Conservation (phyloP, 2,888 invertebrate species). For the Eristalis tenax region DNA sequence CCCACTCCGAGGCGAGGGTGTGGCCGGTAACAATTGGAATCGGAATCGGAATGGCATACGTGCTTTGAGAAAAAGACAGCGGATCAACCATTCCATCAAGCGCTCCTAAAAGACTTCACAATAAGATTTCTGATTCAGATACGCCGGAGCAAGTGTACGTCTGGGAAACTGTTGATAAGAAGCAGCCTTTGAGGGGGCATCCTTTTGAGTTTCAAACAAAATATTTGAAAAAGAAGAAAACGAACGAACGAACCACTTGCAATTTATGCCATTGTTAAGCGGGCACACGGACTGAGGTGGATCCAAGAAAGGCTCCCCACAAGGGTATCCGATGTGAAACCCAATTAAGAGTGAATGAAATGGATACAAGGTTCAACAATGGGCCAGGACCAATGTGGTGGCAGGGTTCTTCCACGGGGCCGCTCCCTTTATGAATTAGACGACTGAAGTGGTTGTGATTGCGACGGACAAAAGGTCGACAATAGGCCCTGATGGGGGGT, state of each 20-base stretch:
- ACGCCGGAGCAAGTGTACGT: conserved; percentile 28
- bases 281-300: neutral
- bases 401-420: neutral
- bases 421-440: conserved; percentile 2
- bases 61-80: neutral
- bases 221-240: neutral
- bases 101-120: neutral
- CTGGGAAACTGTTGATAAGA: conserved; percentile 42
- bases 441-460: neutral
- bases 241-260: neutral
- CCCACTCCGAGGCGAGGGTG: too few species aligned
- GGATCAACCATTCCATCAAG: neutral
- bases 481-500: neutral
- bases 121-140: conserved; percentile 33
- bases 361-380: neutral
- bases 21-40: too few species aligned
- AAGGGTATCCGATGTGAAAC: neutral
- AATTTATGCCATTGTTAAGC: neutral
- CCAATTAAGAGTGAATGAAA: conserved; percentile 4
- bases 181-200: neutral
- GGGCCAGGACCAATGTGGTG: neutral
- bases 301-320: neutral
- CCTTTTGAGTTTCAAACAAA: neutral
- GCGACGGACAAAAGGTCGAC: neutral
- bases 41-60: neutral